Evolutionary conservation across 2,888 invertebrate species (phyloP).

Genomic region (Sarcophaga variegata): DNA sequence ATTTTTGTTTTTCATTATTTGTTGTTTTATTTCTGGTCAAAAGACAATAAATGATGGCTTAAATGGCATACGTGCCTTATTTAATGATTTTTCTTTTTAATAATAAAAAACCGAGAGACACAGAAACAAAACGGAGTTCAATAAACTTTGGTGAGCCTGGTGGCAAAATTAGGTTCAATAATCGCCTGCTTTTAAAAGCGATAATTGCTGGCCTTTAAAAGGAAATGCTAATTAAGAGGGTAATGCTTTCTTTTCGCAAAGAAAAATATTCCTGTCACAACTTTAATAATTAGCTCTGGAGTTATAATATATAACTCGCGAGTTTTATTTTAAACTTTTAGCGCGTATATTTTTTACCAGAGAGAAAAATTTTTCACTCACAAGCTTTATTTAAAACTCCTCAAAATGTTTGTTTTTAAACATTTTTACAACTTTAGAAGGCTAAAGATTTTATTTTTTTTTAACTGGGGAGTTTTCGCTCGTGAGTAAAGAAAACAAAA

Average conservation of each 20-base stretch:
- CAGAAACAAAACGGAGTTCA: background rate
- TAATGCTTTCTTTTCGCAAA: background rate
- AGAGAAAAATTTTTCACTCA: too few relatives aligned
- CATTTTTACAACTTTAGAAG: too few relatives aligned
- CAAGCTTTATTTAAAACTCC: too few relatives aligned
- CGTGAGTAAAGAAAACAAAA: too few relatives aligned
- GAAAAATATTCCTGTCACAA: background rate
- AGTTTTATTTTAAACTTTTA: too few relatives aligned
- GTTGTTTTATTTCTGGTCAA: constrained; percentile 13
- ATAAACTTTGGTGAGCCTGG: background rate
- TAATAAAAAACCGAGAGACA: background rate
- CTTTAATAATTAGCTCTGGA: too few relatives aligned
- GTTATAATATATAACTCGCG: too few relatives aligned
- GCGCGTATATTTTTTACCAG: too few relatives aligned
- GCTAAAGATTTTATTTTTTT: too few relatives aligned
- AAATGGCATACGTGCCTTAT: background rate
- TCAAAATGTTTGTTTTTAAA: too few relatives aligned
- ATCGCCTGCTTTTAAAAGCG: background rate
- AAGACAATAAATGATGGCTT: background rate
- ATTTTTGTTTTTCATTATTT: background rate
- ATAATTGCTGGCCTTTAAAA: background rate
- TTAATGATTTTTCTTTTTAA: background rate
- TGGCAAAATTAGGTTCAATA: background rate
- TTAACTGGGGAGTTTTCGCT: too few relatives aligned
- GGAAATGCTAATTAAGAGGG: background rate